Conservation (phyloP, 2,797 vertebrate genomes). For the Pipistrellus pygmaeus region DNA sequence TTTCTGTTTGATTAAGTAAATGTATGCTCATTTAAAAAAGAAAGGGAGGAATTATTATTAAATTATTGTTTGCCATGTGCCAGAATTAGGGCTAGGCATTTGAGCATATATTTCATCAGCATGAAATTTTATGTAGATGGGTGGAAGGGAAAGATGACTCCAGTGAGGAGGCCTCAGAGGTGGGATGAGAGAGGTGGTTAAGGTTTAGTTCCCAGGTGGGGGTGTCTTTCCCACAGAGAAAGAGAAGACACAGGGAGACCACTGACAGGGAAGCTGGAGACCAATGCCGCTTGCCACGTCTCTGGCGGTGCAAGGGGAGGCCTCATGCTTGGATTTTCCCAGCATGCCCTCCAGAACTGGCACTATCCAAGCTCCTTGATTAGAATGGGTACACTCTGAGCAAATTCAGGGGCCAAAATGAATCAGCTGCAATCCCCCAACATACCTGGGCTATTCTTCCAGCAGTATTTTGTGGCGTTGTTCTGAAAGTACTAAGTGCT, state of each 20-base stretch:
- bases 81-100: not conserved
- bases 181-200: not conserved
- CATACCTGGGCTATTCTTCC: not conserved
- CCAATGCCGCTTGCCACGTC: not conserved
- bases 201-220: not conserved
- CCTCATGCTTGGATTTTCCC: rapidly evolving
- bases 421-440: not conserved
- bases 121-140: not conserved
- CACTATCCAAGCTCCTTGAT: not conserved
- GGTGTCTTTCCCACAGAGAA: not conserved
- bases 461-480: not conserved
- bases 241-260: not conserved
- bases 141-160: not conserved
- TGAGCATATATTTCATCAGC: not conserved
- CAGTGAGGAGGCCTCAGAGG: not conserved
- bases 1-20: conserved; percentile 37
- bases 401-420: not conserved
- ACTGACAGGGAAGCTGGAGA: not conserved
- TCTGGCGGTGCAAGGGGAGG: not conserved
- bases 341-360: not conserved
- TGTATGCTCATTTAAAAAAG: conserved; percentile 14
- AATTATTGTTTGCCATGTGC: not conserved
- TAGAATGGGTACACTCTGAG: not conserved
- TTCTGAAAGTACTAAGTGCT: not conserved
- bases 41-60: not conserved